phyloP scores from a whole-genome alignment of 1,140 invertebrate genomes.

The Hyposmocoma kahamanoa region DNA sequence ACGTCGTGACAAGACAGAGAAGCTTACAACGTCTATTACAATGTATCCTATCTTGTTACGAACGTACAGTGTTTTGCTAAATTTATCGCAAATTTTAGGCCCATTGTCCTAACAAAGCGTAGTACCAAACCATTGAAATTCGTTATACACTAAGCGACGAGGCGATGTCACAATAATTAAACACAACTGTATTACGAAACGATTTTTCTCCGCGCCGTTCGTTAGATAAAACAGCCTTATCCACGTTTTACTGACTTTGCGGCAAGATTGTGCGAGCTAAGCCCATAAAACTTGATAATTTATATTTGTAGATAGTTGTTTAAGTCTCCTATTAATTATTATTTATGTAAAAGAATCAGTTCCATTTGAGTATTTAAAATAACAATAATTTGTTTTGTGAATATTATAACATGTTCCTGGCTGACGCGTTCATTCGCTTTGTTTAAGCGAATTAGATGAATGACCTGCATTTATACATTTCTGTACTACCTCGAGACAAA shows the following conservation, averaged over 20 bases:
- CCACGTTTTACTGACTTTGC: too few species aligned
- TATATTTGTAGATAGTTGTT: constrained; percentile 22
- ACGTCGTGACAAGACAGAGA: too few species aligned
- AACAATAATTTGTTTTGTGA: constrained; percentile 6
- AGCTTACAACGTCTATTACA: not conserved
- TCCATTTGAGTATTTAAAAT: constrained; percentile 10
- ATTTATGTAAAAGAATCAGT: constrained; percentile 10
- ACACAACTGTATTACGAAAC: too few species aligned
- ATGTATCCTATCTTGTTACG: too few species aligned
- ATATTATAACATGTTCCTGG: constrained; percentile 9
- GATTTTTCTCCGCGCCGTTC: too few species aligned
- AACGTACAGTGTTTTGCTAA: not conserved
- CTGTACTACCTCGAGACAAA: not conserved
- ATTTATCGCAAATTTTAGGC: not conserved
- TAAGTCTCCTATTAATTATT: constrained; percentile 3
- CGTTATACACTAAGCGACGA: too few species aligned
- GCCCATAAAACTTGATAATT: constrained; percentile 18
- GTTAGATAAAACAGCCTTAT: too few species aligned
- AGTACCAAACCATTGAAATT: too few species aligned
- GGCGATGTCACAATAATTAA: too few species aligned
- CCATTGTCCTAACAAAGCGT: too few species aligned
- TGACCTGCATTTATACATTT: constrained; percentile 2
- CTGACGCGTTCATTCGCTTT: not conserved
- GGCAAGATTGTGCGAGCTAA: constrained; percentile 11
- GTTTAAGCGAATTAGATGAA: not conserved